These are phyloP conservation scores for Nycticorax nycticorax DNA, from an alignment of 2,113 vertebrate genomes.

Conservation along the genomic window DNA sequence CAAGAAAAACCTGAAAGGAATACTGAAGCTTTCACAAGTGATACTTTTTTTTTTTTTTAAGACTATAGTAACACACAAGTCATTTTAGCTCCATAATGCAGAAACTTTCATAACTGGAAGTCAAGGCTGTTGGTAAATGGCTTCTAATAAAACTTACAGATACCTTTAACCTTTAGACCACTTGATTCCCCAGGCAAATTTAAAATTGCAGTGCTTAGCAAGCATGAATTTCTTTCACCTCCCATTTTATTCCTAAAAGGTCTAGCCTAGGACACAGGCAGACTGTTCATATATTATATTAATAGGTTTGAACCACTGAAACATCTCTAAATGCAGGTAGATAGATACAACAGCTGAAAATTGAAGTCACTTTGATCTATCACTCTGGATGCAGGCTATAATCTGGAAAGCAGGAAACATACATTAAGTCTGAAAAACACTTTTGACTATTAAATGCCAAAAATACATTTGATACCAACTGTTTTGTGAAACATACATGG, in stretches of 20 bases:
- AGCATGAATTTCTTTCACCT: background rate
- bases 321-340: background rate
- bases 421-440: background rate
- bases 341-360: background rate
- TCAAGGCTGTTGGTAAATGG: background rate
- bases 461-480: background rate
- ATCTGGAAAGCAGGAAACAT: background rate
- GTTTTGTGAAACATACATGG: background rate
- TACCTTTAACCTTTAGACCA: background rate
- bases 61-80: background rate
- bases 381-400: background rate
- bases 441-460: background rate
- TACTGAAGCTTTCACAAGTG: background rate
- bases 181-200: background rate
- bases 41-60: background rate
- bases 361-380: background rate
- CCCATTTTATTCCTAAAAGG: background rate
- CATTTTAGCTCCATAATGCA: background rate
- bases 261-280: background rate
- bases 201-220: background rate
- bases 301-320: background rate
- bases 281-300: background rate
- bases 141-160: background rate
- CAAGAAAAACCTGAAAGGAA: background rate
- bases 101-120: background rate